Evolutionary conservation across 2,888 invertebrate genomes (phyloP), one percentile per base, ranked within the genome.

Genomic region (Merodon equestris): DNA sequence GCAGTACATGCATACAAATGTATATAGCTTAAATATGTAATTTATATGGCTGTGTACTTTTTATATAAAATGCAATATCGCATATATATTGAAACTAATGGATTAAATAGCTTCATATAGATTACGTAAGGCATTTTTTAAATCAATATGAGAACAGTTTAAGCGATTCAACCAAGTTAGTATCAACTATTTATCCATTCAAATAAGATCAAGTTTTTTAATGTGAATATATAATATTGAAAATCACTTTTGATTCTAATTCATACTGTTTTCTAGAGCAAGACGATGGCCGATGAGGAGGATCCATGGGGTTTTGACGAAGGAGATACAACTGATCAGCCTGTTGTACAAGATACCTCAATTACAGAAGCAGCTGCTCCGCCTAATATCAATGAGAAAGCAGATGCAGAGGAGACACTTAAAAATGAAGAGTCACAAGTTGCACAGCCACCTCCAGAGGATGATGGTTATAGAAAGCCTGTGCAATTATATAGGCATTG

Each of bases 401-500:
- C 88, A 48, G 88, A 87, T 34, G 87, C 89, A 7, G 91, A 88
- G 58, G 90, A 86, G 42, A 27, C 7, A 27, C 27, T 27, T 27
- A 7, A 27, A 27, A 27, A 7, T 27, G 27, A 27, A 7, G 89
- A 88, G 1, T 90, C 88, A 1, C 88, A 87, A 17, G 89, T 90
- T 4, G 90, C 90, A 76, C 87, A 86, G 58, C 88, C 89, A 56
- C 86, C 87, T 40, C 87, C 86, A 86, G 87, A 91, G 89, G 87
- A 90, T 82, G 91, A 92, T 83, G 93, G 93, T 75, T 91, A 91
- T 34, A 91, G 91, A 83, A 93, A 91, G 84, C 92, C 93, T 84
- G 90, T 95, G 64, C 90, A 94, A 82, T 94, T 93, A 74, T 89
- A 89, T 90, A 93, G 92, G 86, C 95, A 96, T 86, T 96, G 96